phyloP scores from a whole-genome alignment of 1,140 invertebrate genomes.

The Dryas iulia region DNA sequence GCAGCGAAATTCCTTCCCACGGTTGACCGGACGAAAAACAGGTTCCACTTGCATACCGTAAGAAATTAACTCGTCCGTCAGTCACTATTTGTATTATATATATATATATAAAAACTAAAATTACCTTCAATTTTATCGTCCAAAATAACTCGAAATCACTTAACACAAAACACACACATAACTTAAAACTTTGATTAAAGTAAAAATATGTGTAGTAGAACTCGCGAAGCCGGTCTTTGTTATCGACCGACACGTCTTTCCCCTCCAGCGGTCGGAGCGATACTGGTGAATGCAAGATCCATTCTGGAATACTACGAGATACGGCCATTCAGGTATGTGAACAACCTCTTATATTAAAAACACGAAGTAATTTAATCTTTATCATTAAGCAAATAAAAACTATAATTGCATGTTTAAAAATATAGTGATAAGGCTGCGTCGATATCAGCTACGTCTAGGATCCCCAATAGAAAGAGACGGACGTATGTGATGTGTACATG shows the following conservation, averaged over 20 bases:
- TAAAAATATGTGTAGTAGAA: slow-evolving; percentile 46
- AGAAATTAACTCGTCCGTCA: slow-evolving; percentile 59
- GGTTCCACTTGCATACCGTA: slow-evolving; percentile 65
- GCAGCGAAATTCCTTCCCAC: slow-evolving; percentile 68
- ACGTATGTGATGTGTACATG: slow-evolving; percentile 10
- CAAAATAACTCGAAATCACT: not conserved
- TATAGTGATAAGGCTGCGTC: slow-evolving; percentile 72
- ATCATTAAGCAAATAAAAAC: slow-evolving; percentile 40
- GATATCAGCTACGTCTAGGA: slow-evolving; percentile 76
- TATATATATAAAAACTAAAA: slow-evolving; percentile 58
- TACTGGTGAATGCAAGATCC: slow-evolving; percentile 66
- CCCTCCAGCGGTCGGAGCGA: slow-evolving; percentile 35
- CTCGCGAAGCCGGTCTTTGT: slow-evolving; percentile 49
- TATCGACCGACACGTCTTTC: slow-evolving; percentile 29
- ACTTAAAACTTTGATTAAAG: slow-evolving; percentile 58
- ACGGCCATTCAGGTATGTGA: slow-evolving; percentile 75
- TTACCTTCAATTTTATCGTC: slow-evolving; percentile 27
- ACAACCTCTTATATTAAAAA: slow-evolving; percentile 51
- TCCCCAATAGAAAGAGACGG: slow-evolving; percentile 51
- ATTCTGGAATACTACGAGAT: slow-evolving; percentile 71
- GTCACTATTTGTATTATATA: slow-evolving; percentile 26
- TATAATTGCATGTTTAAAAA: slow-evolving; percentile 37
- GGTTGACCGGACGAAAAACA: slow-evolving; percentile 68
- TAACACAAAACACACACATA: slow-evolving; percentile 42
- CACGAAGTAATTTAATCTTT: slow-evolving; percentile 51